These are phyloP conservation scores for Rhynchonycteris naso DNA, from an alignment of 2,797 vertebrate genomes.

Conservation along the genomic window DNA sequence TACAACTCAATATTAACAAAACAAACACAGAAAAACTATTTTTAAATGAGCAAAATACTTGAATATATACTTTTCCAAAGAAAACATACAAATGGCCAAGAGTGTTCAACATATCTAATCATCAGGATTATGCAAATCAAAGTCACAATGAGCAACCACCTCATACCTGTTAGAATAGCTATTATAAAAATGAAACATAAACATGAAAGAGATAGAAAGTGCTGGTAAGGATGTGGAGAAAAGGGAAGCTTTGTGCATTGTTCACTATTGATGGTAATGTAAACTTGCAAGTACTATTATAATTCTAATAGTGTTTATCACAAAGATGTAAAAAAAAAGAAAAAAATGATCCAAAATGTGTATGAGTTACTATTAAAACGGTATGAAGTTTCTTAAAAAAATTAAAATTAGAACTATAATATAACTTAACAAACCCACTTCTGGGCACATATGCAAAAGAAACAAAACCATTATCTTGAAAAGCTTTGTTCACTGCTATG, in stretches of 20 bases:
- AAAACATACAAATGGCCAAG: background rate
- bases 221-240: background rate
- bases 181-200: background rate
- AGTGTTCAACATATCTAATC: background rate
- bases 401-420: background rate
- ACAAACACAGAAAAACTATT: background rate
- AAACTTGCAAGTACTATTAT: background rate
- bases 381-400: background rate
- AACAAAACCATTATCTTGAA: background rate
- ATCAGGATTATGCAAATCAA: background rate
- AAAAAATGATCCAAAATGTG: too few relatives aligned
- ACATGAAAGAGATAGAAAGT: background rate
- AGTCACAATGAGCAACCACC: background rate
- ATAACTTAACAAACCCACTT: background rate
- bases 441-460: background rate
- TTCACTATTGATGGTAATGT: background rate
- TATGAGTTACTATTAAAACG: background rate
- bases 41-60: background rate
- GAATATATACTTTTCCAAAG: background rate
- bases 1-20: background rate
- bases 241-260: too few relatives aligned
- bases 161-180: background rate
- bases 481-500: background rate
- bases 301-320: too few relatives aligned
- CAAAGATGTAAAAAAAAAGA: too few relatives aligned